Conservation (phyloP, 2,797 vertebrate species). For the Morelia viridis region DNA sequence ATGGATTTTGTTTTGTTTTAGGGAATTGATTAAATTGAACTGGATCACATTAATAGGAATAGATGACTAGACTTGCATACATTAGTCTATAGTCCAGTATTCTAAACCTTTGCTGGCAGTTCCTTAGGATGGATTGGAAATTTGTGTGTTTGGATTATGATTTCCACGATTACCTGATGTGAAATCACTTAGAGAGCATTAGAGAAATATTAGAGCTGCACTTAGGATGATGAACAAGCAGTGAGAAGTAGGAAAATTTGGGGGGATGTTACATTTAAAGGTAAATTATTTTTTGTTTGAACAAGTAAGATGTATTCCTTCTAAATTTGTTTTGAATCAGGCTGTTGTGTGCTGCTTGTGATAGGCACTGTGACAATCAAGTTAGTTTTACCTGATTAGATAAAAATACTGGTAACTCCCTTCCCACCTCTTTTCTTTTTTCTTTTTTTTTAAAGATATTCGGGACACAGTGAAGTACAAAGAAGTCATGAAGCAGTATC, state of each 20-base stretch:
- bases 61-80: not conserved
- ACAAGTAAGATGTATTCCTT: not conserved
- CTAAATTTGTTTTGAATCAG: not conserved
- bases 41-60: not conserved
- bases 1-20: not conserved
- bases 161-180: not conserved
- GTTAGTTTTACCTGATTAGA: not conserved
- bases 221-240: not conserved
- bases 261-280: not conserved
- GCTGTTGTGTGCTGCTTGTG: not conserved
- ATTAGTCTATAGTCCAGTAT: too few relatives aligned
- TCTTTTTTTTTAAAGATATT: constrained; percentile 79
- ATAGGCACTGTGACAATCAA: too few relatives aligned
- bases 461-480: constrained; percentile 97
- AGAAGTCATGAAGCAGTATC: constrained; percentile 98
- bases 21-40: not conserved
- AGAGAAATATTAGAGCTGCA: not conserved
- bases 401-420: not conserved
- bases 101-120: not conserved
- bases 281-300: too few relatives aligned
- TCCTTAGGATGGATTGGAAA: not conserved
- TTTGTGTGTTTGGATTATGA: not conserved
- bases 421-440: not conserved
- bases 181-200: not conserved
- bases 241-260: not conserved